phyloP scores from a whole-genome alignment of 1,140 invertebrate species.

The Tribolium castaneum region DNA sequence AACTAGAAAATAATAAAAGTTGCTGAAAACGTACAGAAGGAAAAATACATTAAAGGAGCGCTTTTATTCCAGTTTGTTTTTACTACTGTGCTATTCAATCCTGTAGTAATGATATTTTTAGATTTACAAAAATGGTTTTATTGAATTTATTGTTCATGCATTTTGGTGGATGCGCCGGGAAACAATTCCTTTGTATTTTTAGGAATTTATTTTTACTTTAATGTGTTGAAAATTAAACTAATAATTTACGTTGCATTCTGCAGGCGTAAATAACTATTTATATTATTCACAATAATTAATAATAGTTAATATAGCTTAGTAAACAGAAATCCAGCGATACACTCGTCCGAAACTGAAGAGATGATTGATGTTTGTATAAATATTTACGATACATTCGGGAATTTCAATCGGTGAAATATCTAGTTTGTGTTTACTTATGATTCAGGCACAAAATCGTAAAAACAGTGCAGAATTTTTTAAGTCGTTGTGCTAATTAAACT shows the following conservation, averaged over 20 bases:
- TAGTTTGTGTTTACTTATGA: slow-evolving; percentile 6
- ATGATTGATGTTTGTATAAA: slow-evolving; percentile 22
- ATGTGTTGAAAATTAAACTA: background rate
- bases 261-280: background rate
- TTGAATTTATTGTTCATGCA: background rate
- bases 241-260: background rate
- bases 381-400: slow-evolving; percentile 27
- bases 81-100: background rate
- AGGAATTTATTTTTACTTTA: background rate
- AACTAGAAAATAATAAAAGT: no score
- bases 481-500: no score
- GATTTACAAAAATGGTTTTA: no score
- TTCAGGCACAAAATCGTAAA: background rate
- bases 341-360: background rate
- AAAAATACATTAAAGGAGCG: no score
- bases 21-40: no score
- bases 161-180: background rate
- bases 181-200: background rate
- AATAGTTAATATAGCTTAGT: background rate
- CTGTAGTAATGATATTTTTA: no score
- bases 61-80: no score
- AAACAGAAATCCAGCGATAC: background rate
- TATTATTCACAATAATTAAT: slow-evolving; percentile 19
- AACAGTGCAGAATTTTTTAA: background rate
- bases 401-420: slow-evolving; percentile 20